Percentiles rank a stretch among this genome's conserved stretches.
Conservation (phyloP, 2,113 vertebrate species). For the Sinosuthora webbiana region DNA sequence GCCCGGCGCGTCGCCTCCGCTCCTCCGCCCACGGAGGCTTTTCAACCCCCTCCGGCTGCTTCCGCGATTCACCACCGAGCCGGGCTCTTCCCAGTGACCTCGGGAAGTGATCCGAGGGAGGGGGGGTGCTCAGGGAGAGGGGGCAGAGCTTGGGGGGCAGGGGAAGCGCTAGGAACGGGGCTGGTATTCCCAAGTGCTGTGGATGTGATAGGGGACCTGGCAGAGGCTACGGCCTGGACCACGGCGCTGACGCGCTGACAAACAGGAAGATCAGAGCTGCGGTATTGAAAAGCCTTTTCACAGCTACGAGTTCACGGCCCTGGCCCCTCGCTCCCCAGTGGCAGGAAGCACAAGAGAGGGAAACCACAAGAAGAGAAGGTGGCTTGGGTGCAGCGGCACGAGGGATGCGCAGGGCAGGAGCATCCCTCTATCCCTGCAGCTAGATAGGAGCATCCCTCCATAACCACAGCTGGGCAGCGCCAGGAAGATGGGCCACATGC, state of each 20-base stretch:
- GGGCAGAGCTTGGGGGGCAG: accelerated
- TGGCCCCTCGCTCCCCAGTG: background rate
- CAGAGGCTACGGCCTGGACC: background rate
- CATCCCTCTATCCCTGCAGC: background rate
- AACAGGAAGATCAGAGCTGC: slow-evolving; percentile 53
- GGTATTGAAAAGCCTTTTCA: background rate
- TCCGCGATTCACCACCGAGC: accelerated
- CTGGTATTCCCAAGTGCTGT: background rate
- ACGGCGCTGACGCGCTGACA: background rate
- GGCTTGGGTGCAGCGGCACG: background rate
- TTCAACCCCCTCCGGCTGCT: background rate
- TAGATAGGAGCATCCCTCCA: no score
- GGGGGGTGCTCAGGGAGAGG: background rate
- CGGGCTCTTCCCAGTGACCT: background rate
- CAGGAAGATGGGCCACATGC: background rate
- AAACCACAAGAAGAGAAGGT: slow-evolving; percentile 11
- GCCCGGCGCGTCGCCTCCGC: background rate
- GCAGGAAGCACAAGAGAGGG: slow-evolving; percentile 36
- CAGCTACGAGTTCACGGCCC: background rate
- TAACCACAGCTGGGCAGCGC: accelerated
- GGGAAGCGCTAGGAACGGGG: accelerated
- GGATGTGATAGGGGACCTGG: accelerated
- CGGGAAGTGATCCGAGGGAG: accelerated
- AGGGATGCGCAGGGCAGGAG: background rate
- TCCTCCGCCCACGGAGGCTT: background rate